Evolutionary conservation across 2,113 vertebrate genomes (phyloP).

Genomic region (Peromyscus maniculatus): DNA sequence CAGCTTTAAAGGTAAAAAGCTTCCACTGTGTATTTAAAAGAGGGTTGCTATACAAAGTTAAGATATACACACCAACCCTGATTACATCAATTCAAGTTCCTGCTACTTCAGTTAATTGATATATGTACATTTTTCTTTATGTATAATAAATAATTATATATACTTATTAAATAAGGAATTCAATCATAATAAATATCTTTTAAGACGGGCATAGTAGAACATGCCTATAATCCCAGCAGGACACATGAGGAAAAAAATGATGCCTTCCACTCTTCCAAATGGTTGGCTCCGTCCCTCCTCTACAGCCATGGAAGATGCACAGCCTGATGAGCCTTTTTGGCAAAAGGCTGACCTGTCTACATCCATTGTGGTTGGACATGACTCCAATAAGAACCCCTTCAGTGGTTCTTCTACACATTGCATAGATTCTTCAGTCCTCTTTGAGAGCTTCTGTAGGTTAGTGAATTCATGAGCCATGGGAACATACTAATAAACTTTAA

Average conservation of each 20-base stretch:
- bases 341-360: not conserved
- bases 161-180: not conserved
- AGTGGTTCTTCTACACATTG: not conserved
- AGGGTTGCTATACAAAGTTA: not conserved
- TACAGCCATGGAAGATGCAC: not conserved
- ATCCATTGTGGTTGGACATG: not conserved
- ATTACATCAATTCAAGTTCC: not conserved
- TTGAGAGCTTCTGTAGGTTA: not conserved
- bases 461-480: not conserved
- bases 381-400: not conserved
- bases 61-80: not conserved
- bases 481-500: conserved; percentile 28
- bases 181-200: not conserved
- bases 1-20: not conserved
- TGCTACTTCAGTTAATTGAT: not conserved
- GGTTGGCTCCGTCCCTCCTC: not conserved
- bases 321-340: not conserved
- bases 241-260: not conserved
- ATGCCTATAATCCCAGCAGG: not conserved
- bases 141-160: not conserved
- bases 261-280: not conserved
- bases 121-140: conserved; percentile 16
- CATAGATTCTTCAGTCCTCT: not conserved
- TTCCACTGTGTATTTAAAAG: not conserved
- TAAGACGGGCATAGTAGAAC: not conserved